Evolutionary conservation across 2,113 vertebrate species (phyloP), one percentile per base, ranked within the genome.

Genomic region (Dolichallabes microphthalmus): DNA sequence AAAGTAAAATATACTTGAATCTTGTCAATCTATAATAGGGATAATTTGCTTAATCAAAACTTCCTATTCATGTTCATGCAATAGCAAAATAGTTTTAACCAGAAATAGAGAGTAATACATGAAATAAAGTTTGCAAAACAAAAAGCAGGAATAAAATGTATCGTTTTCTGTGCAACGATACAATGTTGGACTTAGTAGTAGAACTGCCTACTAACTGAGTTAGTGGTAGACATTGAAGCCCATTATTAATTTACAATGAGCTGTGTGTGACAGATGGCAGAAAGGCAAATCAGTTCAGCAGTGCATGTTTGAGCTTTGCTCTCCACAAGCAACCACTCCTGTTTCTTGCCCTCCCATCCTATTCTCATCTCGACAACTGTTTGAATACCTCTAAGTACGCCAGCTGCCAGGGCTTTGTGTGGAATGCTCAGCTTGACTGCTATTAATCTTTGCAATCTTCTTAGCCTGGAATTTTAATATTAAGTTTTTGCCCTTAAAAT

Each of bases 311-410:
- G 85, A 80, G 39, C 52, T 81, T 82, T 82, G 53, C 39, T 87
- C 78, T 82, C 80, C 82, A 60, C 9, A 45, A 73, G 82, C 82
- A 87, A 88, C 85, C 39, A 22, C 52, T 79, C 11, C 85, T 80
- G 76, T 32, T 57, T 75, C 57, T 22, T 22, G 39, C 66, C 58
- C 79, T 74, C 50, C 79, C 15, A 39, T 75, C 84, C 74, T 69
- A 60, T 88, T 86, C 85, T 86, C 71, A 78, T 74, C 68, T 58
- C 82, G 32, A 55, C 87, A 85, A 84, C 80, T 87, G 83, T 88
- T 82, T 77, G 39, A 87, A 71, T 84, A 77, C 74, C 76, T 88
- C 73, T 60, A 60, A 58, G 58, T 63, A 32, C 14, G 64, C 53
- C 83, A 88, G 83, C 85, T 88, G 87, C 63, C 83, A n/a, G 6